Base-by-base conservation (phyloP, 2,888 invertebrate species). In the Zhuqinia jingwanae region DNA sequence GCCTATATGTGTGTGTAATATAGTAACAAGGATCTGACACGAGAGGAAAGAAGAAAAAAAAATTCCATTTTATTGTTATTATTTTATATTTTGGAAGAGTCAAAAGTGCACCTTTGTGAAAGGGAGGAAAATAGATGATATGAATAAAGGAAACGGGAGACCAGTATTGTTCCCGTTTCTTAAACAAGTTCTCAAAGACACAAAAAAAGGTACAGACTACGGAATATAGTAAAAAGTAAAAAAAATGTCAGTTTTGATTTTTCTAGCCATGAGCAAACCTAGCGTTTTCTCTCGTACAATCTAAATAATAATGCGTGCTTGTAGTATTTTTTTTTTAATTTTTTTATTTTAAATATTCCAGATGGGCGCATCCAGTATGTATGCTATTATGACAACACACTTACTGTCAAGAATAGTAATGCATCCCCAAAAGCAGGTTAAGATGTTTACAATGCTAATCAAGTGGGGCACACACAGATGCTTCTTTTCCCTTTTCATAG, bases 241-340 rank as follows among this genome's bases (percentile, higher is more conserved):
- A 53, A 63, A 22, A 42, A 53, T 53, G 53, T 78, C 36, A 60
- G 76, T 76, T 56, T 76, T 58, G 56, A 76, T 25, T 73, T 17
- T 76, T 77, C 17, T 58, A 25, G 25, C 20, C n/a, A 6, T 15
- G 60, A 56, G 20, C 56, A 22, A 6, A 36, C 47, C 27, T 25
- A n/a, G 13, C 0, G 8, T 58, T 11, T 58, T 25, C 2, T 5
- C 8, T 25, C 10, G 50, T 50, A 15, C 15, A 63, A 25, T 63
- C 8, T 63, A 27, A 63, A 63, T 25, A 42, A 36, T 65, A n/a
- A n/a, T n/a, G n/a, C n/a, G n/a, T n/a, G n/a, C n/a, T n/a, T n/a
- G n/a, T n/a, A n/a, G n/a, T n/a, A n/a, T n/a, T n/a, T n/a, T 17
- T 42, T 27, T 60, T 15, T 36, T 8, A 6, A 11, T 8, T 47